A percentile compares a stretch with the other conserved stretches of the same genome.
Evolutionary conservation across 2,888 invertebrate species (phyloP).

Genomic region (Didymodactylos carnosus): DNA sequence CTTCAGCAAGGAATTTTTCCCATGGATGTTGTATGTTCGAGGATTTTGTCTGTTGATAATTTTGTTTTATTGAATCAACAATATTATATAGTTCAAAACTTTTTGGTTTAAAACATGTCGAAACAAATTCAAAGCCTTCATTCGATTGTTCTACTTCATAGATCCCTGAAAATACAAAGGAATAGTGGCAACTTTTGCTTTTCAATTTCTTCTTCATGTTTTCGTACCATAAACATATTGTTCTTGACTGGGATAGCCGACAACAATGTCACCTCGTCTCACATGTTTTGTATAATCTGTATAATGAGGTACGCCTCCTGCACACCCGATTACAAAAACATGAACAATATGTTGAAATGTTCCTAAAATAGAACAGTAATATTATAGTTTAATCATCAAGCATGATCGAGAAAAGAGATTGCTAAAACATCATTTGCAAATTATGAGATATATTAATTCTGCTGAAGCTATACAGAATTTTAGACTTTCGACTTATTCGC

Average conservation of each 20-base stretch:
- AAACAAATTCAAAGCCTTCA: not conserved
- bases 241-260: conserved; percentile 21
- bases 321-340: conserved; percentile 83
- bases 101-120: conserved; percentile 17
- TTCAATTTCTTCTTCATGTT: not conserved
- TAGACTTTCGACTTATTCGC: too few relatives aligned
- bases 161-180: not conserved
- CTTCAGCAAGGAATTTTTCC: conserved; percentile 57
- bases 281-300: conserved; percentile 80
- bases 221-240: not conserved
- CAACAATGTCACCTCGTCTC: conserved; percentile 45
- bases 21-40: conserved; percentile 40
- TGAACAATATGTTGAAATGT: conserved; percentile 81
- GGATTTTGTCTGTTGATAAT: conserved; percentile 1
- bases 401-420: too few relatives aligned
- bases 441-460: too few relatives aligned
- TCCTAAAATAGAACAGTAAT: too few relatives aligned
- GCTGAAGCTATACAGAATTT: too few relatives aligned
- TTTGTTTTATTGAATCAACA: conserved; percentile 18
- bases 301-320: conserved; percentile 88
- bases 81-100: conserved; percentile 18
- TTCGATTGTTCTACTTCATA: not conserved
- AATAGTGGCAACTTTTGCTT: not conserved
- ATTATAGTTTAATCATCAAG: too few relatives aligned
- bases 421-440: too few relatives aligned